Base-by-base conservation (phyloP, 2,797 vertebrate species). In the Anguilla obscura region DNA sequence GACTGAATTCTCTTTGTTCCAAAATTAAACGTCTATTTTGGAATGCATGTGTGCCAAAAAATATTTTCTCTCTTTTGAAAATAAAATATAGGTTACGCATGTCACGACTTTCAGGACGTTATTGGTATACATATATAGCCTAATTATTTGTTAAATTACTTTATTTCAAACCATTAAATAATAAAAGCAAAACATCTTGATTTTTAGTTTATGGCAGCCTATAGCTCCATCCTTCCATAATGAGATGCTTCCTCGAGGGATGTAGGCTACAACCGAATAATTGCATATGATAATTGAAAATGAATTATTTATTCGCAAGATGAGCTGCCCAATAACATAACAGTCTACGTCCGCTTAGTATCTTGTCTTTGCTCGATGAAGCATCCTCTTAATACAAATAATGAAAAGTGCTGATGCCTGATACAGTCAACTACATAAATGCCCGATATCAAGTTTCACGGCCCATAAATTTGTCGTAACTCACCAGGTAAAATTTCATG, bases 401-500 rank as follows among this genome's bases (percentile, higher is more conserved):
- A 12, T 74, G 27, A 14, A 74, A 14, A 33, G 27, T 8, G 69
- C 30, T 30, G 27, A 71, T 10, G 69, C n/a, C n/a, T 71, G 69
- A 74, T 74, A 4, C 69, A 9, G 69, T 74, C 27, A 12, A 30
- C 69, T 33, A 30, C 12, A 33, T 30, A 18, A 33, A 33, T 21
- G 2, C 18, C 69, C 30, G 30, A 33, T 14, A 2, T 74, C 69
- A 74, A 74, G 30, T 36, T 36, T 74, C 27, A 74, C 10, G n/a
- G 12, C 30, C 10, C 69, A 74, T 74, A 69, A 69, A 89, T 2
- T 86, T 18, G 7, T 58, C 71, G 85, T 79, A 92, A 96, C 96
- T 96, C 92, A 97, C 96, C 96, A 97, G 90, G 69, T 95, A 93
- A n/a, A 97, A 91, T 93, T 95, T 95, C 95, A 97, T 95, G 88